Evolutionary conservation across 1,140 invertebrate species (phyloP).

Genomic region (Orius laevigatus): DNA sequence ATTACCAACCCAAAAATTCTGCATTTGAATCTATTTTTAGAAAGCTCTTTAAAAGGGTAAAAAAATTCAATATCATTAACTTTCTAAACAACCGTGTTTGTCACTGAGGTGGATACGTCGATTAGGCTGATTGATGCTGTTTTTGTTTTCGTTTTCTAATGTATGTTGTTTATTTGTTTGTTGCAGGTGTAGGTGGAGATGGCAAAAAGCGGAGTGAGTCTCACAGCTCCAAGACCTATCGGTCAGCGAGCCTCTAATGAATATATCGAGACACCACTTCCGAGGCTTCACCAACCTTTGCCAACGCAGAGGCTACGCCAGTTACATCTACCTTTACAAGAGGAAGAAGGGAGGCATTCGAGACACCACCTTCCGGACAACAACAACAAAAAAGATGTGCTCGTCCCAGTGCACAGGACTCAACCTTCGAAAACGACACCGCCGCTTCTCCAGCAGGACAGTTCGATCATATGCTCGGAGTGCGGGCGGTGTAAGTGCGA

Average conservation of each 20-base stretch:
- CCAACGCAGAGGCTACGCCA: too few species aligned
- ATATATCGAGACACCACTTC: slow-evolving; percentile 67
- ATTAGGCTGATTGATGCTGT: too few species aligned
- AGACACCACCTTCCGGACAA: slow-evolving; percentile 9
- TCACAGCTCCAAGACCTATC: slow-evolving; percentile 10
- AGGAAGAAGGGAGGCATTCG: too few species aligned
- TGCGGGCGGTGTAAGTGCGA: slow-evolving; percentile 77
- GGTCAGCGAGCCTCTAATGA: slow-evolving; percentile 49
- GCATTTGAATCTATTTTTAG: too few species aligned
- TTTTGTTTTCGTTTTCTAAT: not conserved
- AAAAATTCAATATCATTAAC: too few species aligned
- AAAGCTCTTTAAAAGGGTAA: too few species aligned
- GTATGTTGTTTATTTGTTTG: not conserved
- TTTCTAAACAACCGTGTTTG: too few species aligned
- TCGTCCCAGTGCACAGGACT: slow-evolving; percentile 19
- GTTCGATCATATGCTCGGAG: slow-evolving; percentile 62
- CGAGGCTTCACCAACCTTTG: slow-evolving; percentile 16
- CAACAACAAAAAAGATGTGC: slow-evolving; percentile 19
- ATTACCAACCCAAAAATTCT: too few species aligned
- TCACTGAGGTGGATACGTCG: too few species aligned
- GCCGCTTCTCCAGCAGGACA: slow-evolving; percentile 7
- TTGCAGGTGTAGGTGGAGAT: slow-evolving; percentile 10
- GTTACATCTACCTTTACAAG: too few species aligned
- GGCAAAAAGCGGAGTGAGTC: slow-evolving; percentile 11
- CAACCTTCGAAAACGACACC: slow-evolving; percentile 18